Conservation (phyloP, 2,113 vertebrate genomes). For the Sarotherodon lohbergeri region DNA sequence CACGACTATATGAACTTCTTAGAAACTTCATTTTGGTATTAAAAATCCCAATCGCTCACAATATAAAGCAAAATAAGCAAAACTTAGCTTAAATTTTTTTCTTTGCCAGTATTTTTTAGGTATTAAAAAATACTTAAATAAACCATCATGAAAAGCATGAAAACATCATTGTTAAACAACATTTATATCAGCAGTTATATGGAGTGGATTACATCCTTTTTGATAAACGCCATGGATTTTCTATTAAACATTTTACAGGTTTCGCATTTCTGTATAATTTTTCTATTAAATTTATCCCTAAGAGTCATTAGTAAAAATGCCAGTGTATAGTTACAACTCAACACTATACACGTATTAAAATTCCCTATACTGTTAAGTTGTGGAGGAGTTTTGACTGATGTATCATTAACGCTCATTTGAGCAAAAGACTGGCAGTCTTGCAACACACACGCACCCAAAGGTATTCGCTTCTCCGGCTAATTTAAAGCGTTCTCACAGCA, state of each 20-base stretch:
- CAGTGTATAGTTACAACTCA: neutral
- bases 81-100: neutral
- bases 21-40: neutral
- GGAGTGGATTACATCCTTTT: neutral
- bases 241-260: neutral
- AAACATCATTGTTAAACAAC: neutral
- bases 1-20: neutral
- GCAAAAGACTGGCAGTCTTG: neutral
- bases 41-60: neutral
- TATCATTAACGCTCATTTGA: slow-evolving; percentile 34
- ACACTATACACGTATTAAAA: neutral
- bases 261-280: neutral
- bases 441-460: slow-evolving; percentile 5
- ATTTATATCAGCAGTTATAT: neutral
- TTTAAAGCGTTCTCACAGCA: slow-evolving; percentile 24
- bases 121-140: neutral
- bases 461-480: slow-evolving; percentile 34
- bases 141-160: neutral
- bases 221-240: neutral
- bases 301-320: slow-evolving; percentile 2
- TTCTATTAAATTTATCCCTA: neutral
- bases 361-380: slow-evolving; percentile 1
- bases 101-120: neutral
- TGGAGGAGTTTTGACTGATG: slow-evolving; percentile 37
- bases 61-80: neutral